Base-by-base conservation (phyloP, 2,888 invertebrate species). In the Dolichopus griseipennis region DNA sequence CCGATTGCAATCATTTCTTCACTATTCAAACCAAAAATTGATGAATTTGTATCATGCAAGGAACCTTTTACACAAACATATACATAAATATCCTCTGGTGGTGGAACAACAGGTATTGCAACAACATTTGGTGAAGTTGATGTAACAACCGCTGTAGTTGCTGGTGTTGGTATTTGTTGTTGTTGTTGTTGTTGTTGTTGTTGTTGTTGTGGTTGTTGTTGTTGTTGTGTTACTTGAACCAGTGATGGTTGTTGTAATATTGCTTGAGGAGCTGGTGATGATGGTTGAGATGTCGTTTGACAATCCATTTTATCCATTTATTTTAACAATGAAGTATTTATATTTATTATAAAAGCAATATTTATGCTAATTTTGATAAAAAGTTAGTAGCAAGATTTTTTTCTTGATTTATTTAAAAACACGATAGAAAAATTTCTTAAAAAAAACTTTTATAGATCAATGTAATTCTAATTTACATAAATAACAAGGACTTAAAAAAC, bases 11-110 rank as follows among this genome's bases (percentile, higher is more conserved):
- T 84, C 65, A 85, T 81, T 82, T 92, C 93, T 70, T 88, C 88
- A 67, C 84, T 81, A 75, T 86, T 87, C 72, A 92, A 81, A 68
- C 92, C 93, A 83, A 92, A 93, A 52, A 90, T 88, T 70, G 88
- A 85, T 79, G 89, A 88, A 76, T 91, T 90, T 72, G 82, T 80
- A 71, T 91, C 87, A 83, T 91, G 89, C 69, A 92, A 81, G 6
- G 91, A 92, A 61, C 89, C 92, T 81, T 91, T 92, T 65, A 92
- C 87, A 70, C 90, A 91, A 74, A 90, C 84, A 80, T 93, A 93
- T 70, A 87, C 86, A 78, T 84, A 88, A 73, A 84, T 85, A 72
- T 87, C 88, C 75, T 86, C 86, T 73, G 69, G 69, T 66, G 78
- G 76, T 69, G 77, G 75, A 21, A 81, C 75, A 67, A 82, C 78